A percentile compares a stretch with the other conserved stretches of the same genome.
phyloP scores from a whole-genome alignment of 1,140 invertebrate genomes.

The Anoplolepis gracilipes region DNA sequence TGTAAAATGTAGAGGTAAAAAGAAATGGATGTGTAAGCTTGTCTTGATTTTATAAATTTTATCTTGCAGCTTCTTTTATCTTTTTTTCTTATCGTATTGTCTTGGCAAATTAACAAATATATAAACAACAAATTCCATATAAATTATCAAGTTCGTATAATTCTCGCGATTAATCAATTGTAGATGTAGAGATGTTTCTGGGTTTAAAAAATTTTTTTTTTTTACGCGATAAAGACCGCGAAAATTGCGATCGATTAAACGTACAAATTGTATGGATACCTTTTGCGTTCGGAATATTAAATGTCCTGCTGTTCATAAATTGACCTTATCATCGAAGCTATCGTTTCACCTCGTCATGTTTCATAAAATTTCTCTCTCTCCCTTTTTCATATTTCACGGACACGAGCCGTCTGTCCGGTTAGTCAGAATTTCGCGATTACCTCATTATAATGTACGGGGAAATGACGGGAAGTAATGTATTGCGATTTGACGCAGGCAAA shows the following conservation, averaged over 20 bases:
- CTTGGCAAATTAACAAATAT: not conserved
- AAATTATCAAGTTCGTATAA: not conserved
- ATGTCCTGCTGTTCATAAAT: not conserved
- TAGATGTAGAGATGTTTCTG: conserved; percentile 34
- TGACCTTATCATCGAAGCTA: not conserved
- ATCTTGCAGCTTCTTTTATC: not conserved
- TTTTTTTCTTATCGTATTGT: not conserved
- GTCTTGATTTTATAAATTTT: conserved; percentile 31
- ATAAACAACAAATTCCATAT: not conserved
- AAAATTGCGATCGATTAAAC: not conserved
- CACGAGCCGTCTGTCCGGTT: not conserved
- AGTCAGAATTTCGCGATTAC: conserved; percentile 34
- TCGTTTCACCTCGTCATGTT: not conserved
- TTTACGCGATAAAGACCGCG: not conserved
- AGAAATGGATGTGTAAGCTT: not conserved
- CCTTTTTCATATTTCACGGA: not conserved
- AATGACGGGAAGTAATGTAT: conserved; percentile 14
- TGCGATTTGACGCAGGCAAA: not conserved
- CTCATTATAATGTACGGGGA: conserved; percentile 14
- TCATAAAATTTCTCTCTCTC: not conserved
- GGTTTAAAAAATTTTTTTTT: not conserved
- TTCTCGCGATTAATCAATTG: conserved; percentile 8
- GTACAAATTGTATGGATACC: not conserved
- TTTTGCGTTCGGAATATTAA: not conserved
- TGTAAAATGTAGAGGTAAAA: not conserved